Percentiles rank a stretch among this genome's conserved stretches.
These are phyloP conservation scores for Montifringilla adamsi DNA, from an alignment of 2,113 vertebrate species.

Conservation along the genomic window DNA sequence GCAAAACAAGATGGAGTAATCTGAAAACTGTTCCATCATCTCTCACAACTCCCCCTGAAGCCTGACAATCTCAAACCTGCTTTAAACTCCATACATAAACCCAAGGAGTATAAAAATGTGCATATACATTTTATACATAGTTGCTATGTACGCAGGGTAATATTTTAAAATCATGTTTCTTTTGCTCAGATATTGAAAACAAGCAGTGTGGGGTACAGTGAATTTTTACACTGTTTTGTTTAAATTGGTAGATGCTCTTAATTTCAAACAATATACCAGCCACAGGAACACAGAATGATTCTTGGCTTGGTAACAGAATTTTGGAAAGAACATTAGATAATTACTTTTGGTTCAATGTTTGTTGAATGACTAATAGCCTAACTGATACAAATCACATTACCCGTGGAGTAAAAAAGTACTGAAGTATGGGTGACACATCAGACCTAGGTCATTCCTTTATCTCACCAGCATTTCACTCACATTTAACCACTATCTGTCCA, in stretches of 20 bases:
- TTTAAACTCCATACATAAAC: background rate
- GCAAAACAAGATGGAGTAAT: background rate
- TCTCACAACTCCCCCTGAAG: background rate
- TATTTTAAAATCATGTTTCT: background rate
- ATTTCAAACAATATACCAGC: background rate
- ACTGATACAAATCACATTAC: background rate
- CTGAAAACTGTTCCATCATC: background rate
- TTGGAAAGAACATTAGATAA: background rate
- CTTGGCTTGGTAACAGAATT: background rate
- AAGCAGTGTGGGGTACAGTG: background rate
- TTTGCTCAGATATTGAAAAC: background rate
- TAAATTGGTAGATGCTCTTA: background rate
- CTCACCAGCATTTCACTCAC: background rate
- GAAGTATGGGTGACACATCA: background rate
- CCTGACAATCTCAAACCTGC: background rate
- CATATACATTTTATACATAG: background rate
- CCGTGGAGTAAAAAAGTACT: background rate
- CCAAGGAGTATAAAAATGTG: background rate
- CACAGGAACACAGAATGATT: background rate
- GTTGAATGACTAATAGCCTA: background rate
- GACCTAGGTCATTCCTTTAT: background rate
- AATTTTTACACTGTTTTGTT: background rate
- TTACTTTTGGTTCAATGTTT: background rate
- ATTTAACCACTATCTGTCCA: background rate
- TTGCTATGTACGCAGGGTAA: background rate